Base-by-base conservation (phyloP, 2,888 invertebrate genomes). In the Epiblema foenella region DNA sequence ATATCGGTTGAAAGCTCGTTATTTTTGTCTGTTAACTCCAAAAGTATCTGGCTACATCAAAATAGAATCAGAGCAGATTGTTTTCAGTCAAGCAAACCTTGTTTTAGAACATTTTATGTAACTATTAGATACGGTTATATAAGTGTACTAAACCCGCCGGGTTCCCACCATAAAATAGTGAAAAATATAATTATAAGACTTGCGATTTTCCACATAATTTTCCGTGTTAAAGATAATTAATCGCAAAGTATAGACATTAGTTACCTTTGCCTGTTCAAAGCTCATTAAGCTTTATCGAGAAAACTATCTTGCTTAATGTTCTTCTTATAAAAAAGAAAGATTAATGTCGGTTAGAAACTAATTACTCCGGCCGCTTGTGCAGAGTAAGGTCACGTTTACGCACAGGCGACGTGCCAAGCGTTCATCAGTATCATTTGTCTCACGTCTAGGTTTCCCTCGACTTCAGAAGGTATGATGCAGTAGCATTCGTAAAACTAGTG, bases 21-120 rank as follows among this genome's bases (percentile, higher is more conserved):
- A 70, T 70, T 60, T 70, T 60, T 52, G 64, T 69, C 52, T 52
- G 46, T 52, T 64, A 60, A 60, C 58, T 42, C 57, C 18, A 62
- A 56, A 54, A 29, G 56, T 24, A 33, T 69, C 37, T 1, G 58
- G 63, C 24, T 57, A 63, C 56, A 57, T 17, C 3, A 20, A 29
- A 60, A 51, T 42, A 46, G 68, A 60, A 68, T 52, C 20, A 42
- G 24, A 42, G 24, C 20, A 39, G 52, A 37, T 54, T 49, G 29
- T 51, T 15, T 24, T 46, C 42, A 46, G 54, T 51, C 3, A 46
- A 15, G 42, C n/a, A 46, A 46, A 46, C 42, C n/a, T 46, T n/a
- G 15, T 12, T 4, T 4, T 12, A 42, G 37, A 37, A 1, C 5
- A 12, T 42, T 12, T 12, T 24, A 24, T 33, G 33, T 33, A 8